phyloP scores from a whole-genome alignment of 1,140 invertebrate genomes.

The Drosophila equinoxialis region DNA sequence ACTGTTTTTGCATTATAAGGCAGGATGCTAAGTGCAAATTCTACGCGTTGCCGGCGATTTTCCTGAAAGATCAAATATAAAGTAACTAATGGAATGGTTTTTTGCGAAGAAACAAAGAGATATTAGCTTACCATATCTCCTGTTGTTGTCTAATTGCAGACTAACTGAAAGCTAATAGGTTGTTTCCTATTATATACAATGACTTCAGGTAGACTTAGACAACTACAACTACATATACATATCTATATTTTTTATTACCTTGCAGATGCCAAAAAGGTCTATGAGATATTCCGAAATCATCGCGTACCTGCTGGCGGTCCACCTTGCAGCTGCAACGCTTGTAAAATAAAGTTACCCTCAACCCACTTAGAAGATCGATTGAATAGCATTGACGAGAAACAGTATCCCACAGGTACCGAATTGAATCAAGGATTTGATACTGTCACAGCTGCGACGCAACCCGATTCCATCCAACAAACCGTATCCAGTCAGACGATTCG shows the following conservation, averaged over 20 bases:
- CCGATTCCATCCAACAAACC: background rate
- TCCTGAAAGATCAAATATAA: slow-evolving; percentile 25
- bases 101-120: fast-evolving
- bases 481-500: background rate
- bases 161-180: slow-evolving; percentile 34
- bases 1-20: slow-evolving; percentile 50
- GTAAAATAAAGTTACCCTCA: background rate
- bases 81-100: background rate
- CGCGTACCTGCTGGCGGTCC: slow-evolving; percentile 51
- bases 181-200: slow-evolving; percentile 39
- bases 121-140: slow-evolving; percentile 53
- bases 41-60: slow-evolving; percentile 58
- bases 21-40: slow-evolving; percentile 53
- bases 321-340: slow-evolving; percentile 14
- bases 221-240: slow-evolving; percentile 18
- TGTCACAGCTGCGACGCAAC: background rate
- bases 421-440: background rate
- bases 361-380: background rate
- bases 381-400: no score
- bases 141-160: slow-evolving; percentile 44
- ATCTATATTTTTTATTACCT: slow-evolving; percentile 22
- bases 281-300: background rate
- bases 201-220: slow-evolving; percentile 26
- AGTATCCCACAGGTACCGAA: background rate
- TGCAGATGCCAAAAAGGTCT: slow-evolving; percentile 35